These are phyloP conservation scores for Oscheius sp. DNA, from an alignment of 2,888 invertebrate genomes.

Conservation along the genomic window DNA sequence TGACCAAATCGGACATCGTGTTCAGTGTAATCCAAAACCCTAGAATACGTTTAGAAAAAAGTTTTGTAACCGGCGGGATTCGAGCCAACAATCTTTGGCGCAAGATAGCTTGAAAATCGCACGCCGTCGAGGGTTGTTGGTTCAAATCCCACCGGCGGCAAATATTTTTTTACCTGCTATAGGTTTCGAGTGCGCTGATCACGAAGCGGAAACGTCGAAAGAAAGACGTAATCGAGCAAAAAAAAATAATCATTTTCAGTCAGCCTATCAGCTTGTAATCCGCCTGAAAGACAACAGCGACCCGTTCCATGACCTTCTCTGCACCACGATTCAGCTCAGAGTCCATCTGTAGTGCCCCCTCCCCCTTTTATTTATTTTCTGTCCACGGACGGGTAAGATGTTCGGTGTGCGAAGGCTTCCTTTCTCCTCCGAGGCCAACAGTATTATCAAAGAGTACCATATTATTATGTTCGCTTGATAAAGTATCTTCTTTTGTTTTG, in stretches of 20 bases:
- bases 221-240: background rate
- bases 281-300: slow-evolving; percentile 62
- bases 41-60: too few species aligned
- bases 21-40: too few species aligned
- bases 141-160: background rate
- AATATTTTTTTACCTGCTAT: background rate
- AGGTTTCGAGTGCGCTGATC: background rate
- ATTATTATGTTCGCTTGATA: slow-evolving; percentile 12
- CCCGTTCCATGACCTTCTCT: slow-evolving; percentile 63
- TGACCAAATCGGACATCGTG: background rate
- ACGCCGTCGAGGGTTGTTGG: too few species aligned
- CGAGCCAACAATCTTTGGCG: background rate
- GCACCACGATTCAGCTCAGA: slow-evolving; percentile 65
- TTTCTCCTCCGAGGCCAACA: slow-evolving; percentile 13
- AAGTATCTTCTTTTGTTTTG: too few species aligned
- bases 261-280: slow-evolving; percentile 64
- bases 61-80: too few species aligned
- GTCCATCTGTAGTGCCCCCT: slow-evolving; percentile 38
- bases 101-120: background rate
- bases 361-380: background rate
- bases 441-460: slow-evolving; percentile 15
- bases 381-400: background rate
- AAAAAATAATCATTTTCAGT: slow-evolving; percentile 44
- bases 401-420: slow-evolving; percentile 2
- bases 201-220: background rate